Conservation (phyloP, 2,797 vertebrate species). For the Erithacus rubecula region DNA sequence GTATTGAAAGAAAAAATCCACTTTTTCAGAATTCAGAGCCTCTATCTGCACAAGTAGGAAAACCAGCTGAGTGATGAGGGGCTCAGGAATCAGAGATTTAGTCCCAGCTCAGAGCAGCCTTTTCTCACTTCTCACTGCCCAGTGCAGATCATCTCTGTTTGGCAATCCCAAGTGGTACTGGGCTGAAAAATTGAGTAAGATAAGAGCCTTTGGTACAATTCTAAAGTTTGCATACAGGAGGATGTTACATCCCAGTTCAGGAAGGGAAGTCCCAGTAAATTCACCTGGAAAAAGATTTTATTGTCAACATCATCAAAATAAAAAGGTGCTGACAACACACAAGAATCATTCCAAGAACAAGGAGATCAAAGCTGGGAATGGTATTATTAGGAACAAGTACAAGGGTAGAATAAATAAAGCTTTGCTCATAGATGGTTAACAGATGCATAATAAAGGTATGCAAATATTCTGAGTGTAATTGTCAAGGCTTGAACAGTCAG, state of each 20-base stretch:
- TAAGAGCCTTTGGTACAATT: neutral
- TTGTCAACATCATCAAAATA: neutral
- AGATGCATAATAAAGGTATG: neutral
- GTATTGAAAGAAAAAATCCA: neutral
- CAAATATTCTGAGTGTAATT: conserved; percentile 39
- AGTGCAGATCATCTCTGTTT: neutral
- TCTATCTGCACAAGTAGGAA: neutral
- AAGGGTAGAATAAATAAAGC: conserved; percentile 2
- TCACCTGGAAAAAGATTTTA: neutral
- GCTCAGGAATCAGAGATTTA: neutral
- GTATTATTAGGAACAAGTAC: neutral
- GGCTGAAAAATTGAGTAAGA: neutral
- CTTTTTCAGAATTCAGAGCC: neutral
- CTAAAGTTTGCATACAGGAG: neutral
- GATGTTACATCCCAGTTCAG: neutral
- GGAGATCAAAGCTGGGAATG: conserved; percentile 24
- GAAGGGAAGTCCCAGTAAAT: neutral
- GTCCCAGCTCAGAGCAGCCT: neutral
- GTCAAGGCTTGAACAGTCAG: conserved; percentile 41
- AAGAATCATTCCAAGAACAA: neutral
- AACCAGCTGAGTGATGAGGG: neutral
- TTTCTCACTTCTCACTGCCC: neutral
- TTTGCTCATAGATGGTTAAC: conserved; percentile 38
- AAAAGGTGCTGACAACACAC: neutral
- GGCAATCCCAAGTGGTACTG: neutral